A percentile compares a stretch with the other conserved stretches of the same genome.
Conservation (phyloP, 2,888 invertebrate genomes). For the Limnephilus lunatus region DNA sequence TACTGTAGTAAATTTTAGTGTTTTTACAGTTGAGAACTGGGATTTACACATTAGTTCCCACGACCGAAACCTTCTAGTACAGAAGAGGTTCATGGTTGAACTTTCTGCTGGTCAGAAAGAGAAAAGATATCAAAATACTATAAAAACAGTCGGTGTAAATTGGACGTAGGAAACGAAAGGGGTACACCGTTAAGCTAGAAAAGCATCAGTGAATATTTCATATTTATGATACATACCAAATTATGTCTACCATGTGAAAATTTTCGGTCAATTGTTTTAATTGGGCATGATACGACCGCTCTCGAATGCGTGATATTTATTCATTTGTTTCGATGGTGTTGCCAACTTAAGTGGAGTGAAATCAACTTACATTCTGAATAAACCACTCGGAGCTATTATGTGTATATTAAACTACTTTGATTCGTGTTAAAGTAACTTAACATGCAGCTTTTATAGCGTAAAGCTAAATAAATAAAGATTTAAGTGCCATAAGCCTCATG, state of each 20-base stretch:
- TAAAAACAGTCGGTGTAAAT: constrained; percentile 46
- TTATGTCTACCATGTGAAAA: constrained; percentile 15
- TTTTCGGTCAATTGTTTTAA: constrained; percentile 27
- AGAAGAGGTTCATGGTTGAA: constrained; percentile 28
- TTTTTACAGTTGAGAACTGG: neutral
- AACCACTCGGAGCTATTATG: neutral
- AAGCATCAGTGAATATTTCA: constrained; percentile 35
- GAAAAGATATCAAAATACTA: constrained; percentile 28
- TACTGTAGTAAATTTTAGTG: neutral
- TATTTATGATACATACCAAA: constrained; percentile 32
- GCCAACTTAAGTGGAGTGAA: neutral
- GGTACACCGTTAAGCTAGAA: constrained; percentile 16
- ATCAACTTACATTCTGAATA: constrained; percentile 5
- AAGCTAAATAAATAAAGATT: neutral
- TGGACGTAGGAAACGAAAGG: constrained; percentile 31
- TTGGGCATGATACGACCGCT: constrained; percentile 9
- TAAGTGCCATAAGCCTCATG: neutral
- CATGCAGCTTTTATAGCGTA: neutral
- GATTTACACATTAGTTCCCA: constrained; percentile 57
- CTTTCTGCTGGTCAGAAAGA: constrained; percentile 36
- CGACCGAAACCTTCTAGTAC: constrained; percentile 58
- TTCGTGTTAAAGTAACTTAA: neutral
- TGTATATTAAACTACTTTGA: neutral
- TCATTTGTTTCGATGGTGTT: constrained; percentile 10
- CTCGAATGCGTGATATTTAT: constrained; percentile 31